Evolutionary conservation across 1,140 invertebrate genomes (phyloP), one percentile per base, ranked within the genome.

Genomic region (Zaprionus inermis): DNA sequence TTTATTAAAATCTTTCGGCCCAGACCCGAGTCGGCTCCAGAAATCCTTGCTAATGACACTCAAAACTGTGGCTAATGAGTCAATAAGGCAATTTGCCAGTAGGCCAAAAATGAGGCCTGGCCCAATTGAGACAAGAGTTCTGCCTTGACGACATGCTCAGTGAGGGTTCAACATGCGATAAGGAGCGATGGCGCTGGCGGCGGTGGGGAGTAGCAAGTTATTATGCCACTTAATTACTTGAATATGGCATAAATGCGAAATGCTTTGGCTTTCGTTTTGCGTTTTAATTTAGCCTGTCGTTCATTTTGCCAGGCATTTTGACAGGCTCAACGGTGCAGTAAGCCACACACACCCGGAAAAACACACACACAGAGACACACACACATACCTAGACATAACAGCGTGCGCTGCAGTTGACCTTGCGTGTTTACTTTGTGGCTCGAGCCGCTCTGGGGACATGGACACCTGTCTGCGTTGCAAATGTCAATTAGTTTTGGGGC

Each of bases 161-260:
- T 5, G 36, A 6, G 36, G 36, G 14, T n/a, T 14, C 2, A 38
- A 38, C 12, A 38, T 38, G 36, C 36, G 36, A 5, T 5, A n/a
- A n/a, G 14, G 36, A 12, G 5, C 7, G n/a, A 44, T n/a, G 3
- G 18, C 2, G 16, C 14, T 18, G 11, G 5, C 1, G 1, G 18
- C 3, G 9, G 44, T 34, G 22, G 5, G 22, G 49, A 51, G 65
- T 58, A 38, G 52, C 51, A 59, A 70, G 57, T 73, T 84, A 79
- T 80, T 74, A 76, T 88, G 60, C 36, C 84, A 89, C 84, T 89
- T 86, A 86, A 86, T 88, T 86, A 86, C 79, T 88, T 79, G 77
- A 88, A 79, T 88, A 88, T 83, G 83, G 66, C 77, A 70, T 77
- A 79, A 70, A 64, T 75, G 67, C 44, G 28, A 64, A 70, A 38